Conservation (phyloP, 2,797 vertebrate genomes). For the Acipenser ruthenus region DNA sequence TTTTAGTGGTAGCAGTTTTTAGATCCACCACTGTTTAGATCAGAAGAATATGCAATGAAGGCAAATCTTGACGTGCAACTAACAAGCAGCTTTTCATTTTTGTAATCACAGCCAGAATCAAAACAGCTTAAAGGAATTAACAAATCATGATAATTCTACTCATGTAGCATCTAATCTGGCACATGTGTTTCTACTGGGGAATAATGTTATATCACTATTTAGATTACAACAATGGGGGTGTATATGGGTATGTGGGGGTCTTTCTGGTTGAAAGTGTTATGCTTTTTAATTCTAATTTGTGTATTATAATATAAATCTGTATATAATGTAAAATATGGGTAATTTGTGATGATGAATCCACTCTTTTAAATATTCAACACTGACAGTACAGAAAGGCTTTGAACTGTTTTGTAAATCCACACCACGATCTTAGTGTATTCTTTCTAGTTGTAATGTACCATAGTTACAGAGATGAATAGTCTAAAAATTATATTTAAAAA, state of each 20-base stretch:
- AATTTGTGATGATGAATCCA: conserved; percentile 40
- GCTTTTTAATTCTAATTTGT: conserved; percentile 32
- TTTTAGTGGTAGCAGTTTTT: too few species aligned
- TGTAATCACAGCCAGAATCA: too few species aligned
- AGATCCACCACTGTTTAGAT: too few species aligned
- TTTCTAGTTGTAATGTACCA: conserved; percentile 67
- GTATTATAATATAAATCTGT: conserved; percentile 50
- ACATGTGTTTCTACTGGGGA: too few species aligned
- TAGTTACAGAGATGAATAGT: conserved; percentile 52
- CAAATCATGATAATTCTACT: too few species aligned
- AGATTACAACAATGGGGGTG: conserved; percentile 43
- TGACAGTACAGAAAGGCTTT: conserved; percentile 40
- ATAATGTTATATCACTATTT: conserved; percentile 52
- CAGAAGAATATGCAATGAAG: conserved; percentile 1
- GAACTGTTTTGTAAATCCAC: conserved; percentile 52
- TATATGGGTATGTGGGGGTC: background rate
- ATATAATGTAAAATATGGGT: conserved; percentile 43
- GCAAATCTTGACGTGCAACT: too few species aligned
- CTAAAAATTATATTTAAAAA: conserved; percentile 43
- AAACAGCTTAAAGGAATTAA: too few species aligned
- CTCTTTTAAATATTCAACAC: conserved; percentile 48
- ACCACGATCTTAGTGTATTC: conserved; percentile 44
- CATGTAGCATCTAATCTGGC: too few species aligned
- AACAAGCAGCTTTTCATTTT: too few species aligned
- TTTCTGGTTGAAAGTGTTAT: background rate